phyloP scores from a whole-genome alignment of 2,113 vertebrate species.

The Symphodus melops region DNA sequence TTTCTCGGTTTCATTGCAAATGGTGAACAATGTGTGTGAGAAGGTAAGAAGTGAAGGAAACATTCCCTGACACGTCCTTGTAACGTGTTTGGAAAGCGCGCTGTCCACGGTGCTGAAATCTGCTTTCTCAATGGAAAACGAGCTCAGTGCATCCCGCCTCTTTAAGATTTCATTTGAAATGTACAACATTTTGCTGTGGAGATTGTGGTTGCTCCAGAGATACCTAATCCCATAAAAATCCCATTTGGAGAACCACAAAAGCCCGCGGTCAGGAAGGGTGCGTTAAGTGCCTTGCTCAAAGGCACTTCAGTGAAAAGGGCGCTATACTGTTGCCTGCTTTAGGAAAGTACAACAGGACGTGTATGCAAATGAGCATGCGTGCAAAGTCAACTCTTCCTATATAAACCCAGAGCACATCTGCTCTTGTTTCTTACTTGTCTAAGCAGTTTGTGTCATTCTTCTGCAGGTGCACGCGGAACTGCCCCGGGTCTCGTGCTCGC shows the following conservation, averaged over 20 bases:
- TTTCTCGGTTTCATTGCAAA: slow-evolving; percentile 17
- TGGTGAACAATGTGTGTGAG: slow-evolving; percentile 9
- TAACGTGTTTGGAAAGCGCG: slow-evolving; percentile 44
- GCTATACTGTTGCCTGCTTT: slow-evolving; percentile 16
- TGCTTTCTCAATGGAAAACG: slow-evolving; percentile 45
- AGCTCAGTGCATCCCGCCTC: not conserved
- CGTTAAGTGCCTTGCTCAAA: slow-evolving; percentile 57
- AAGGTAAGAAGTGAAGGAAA: slow-evolving; percentile 9
- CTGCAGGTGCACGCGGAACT: slow-evolving; percentile 70
- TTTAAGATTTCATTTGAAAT: not conserved
- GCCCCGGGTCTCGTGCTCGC: slow-evolving; percentile 53
- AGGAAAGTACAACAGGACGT: slow-evolving; percentile 50
- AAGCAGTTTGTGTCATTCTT: slow-evolving; percentile 27
- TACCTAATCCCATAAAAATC: not conserved
- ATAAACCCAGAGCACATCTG: slow-evolving; percentile 38
- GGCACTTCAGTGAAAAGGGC: slow-evolving; percentile 4
- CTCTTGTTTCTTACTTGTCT: slow-evolving; percentile 16
- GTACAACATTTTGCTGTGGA: not conserved
- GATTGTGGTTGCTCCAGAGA: not conserved
- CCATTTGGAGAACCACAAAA: not conserved
- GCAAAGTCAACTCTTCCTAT: slow-evolving; percentile 30
- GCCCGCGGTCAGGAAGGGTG: slow-evolving; percentile 4
- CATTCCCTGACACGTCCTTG: slow-evolving; percentile 44
- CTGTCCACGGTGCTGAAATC: slow-evolving; percentile 81
- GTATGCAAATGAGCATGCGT: slow-evolving; percentile 54